phyloP scores from a whole-genome alignment of 2,888 invertebrate species.

The Temnothorax ravouxi region DNA sequence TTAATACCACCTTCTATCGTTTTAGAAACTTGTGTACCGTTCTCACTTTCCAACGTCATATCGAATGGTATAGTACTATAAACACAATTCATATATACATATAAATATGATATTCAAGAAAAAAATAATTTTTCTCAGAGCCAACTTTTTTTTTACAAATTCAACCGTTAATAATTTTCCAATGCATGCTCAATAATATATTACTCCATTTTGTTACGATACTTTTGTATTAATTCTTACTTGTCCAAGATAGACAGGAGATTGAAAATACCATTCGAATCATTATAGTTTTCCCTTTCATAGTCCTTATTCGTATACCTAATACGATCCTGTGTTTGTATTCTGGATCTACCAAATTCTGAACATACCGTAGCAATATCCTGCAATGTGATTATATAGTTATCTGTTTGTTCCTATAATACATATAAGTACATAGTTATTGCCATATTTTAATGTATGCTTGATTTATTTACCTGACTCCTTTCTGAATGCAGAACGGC shows the following conservation, averaged over 20 bases:
- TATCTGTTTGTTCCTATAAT: background rate
- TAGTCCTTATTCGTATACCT: background rate
- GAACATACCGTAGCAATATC: slow-evolving; percentile 17
- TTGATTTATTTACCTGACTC: slow-evolving; percentile 34
- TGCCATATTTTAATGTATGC: background rate
- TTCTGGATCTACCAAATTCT: slow-evolving; percentile 39
- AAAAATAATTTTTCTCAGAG: background rate
- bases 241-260: slow-evolving; percentile 67
- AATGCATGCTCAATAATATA: background rate
- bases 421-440: background rate
- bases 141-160: background rate
- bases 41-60: slow-evolving; percentile 74
- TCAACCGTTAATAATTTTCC: slow-evolving; percentile 65
- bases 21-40: slow-evolving; percentile 75
- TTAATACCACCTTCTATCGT: slow-evolving; percentile 85
- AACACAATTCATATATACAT: background rate
- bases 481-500: slow-evolving; percentile 62
- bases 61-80: slow-evolving; percentile 77
- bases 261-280: slow-evolving; percentile 48
- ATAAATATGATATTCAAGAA: background rate
- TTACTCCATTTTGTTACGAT: background rate
- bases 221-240: slow-evolving; percentile 63
- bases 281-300: slow-evolving; percentile 30
- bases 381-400: slow-evolving; percentile 11
- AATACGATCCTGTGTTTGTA: slow-evolving; percentile 42